phyloP scores from a whole-genome alignment of 2,888 invertebrate genomes.

The Meta bourneti region DNA sequence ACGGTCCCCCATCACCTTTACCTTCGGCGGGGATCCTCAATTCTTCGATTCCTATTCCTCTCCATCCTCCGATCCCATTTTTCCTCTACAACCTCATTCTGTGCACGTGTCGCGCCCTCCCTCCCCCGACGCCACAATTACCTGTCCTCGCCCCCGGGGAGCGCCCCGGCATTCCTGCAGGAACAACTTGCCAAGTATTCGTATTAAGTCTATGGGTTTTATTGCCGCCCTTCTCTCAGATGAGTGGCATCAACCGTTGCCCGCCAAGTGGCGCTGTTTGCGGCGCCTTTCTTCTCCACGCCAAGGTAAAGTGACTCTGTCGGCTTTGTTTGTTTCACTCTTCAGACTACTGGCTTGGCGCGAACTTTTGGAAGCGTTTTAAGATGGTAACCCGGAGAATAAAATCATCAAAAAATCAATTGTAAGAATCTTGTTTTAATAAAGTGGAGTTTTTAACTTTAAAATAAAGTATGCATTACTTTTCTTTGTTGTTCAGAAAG shows the following conservation, averaged over 20 bases:
- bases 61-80: slow-evolving; percentile 51
- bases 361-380: too few relatives aligned
- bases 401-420: too few relatives aligned
- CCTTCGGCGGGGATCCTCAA: slow-evolving; percentile 35
- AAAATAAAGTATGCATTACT: too few relatives aligned
- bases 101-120: slow-evolving; percentile 54
- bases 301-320: not conserved
- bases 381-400: too few relatives aligned
- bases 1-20: slow-evolving; percentile 54
- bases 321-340: not conserved
- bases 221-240: slow-evolving; percentile 22
- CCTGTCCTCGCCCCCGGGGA: slow-evolving; percentile 60
- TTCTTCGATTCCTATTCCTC: slow-evolving; percentile 62
- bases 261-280: too few relatives aligned
- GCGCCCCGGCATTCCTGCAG: slow-evolving; percentile 22
- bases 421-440: too few relatives aligned
- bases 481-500: too few relatives aligned
- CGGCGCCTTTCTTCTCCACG: not conserved
- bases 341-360: not conserved
- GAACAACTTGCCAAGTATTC: slow-evolving; percentile 61
- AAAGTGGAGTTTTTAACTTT: too few relatives aligned
- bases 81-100: slow-evolving; percentile 53
- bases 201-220: slow-evolving; percentile 74
- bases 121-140: slow-evolving; percentile 52
- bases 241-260: too few relatives aligned